Percentiles rank a stretch among this genome's conserved stretches.
These are phyloP conservation scores for Acheta domesticus DNA, from an alignment of 2,888 invertebrate species.

Conservation along the genomic window DNA sequence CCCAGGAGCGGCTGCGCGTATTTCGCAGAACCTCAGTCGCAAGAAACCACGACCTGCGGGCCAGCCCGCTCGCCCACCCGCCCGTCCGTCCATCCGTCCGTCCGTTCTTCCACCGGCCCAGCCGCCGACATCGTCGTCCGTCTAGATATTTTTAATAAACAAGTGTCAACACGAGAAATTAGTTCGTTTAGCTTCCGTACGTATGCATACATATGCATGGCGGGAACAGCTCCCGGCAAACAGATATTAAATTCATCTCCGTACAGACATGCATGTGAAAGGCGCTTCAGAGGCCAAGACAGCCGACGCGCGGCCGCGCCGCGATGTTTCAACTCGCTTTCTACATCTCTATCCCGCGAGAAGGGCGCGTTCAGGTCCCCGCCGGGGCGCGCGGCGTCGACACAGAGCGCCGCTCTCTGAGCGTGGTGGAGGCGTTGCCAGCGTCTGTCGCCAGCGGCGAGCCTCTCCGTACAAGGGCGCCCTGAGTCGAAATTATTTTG, in stretches of 20 bases:
- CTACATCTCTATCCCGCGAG: neutral
- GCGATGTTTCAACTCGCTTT: neutral
- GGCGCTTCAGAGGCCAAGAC: neutral
- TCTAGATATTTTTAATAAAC: neutral
- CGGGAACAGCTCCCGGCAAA: neutral
- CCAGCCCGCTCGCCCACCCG: neutral
- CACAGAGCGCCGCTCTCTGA: too few species aligned
- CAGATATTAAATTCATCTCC: constrained; percentile 10
- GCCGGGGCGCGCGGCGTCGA: too few species aligned
- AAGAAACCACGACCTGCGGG: neutral
- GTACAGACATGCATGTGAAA: neutral
- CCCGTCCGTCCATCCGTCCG: neutral
- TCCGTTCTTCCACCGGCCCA: neutral
- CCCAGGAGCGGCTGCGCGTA: too few species aligned
- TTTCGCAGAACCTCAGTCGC: too few species aligned
- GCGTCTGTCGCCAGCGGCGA: too few species aligned
- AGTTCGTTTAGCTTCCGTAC: constrained; percentile 5
- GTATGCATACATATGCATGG: neutral
- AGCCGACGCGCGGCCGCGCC: neutral
- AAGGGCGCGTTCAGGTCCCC: neutral
- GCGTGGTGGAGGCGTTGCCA: too few species aligned
- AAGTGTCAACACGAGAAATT: constrained; percentile 18
- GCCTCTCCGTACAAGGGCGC: too few species aligned
- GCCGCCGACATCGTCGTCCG: neutral
- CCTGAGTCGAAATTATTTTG: too few species aligned